Conservation (phyloP, 37 sponge, comb jelly and placozoan species). For the Ephydatia muelleri region DNA sequence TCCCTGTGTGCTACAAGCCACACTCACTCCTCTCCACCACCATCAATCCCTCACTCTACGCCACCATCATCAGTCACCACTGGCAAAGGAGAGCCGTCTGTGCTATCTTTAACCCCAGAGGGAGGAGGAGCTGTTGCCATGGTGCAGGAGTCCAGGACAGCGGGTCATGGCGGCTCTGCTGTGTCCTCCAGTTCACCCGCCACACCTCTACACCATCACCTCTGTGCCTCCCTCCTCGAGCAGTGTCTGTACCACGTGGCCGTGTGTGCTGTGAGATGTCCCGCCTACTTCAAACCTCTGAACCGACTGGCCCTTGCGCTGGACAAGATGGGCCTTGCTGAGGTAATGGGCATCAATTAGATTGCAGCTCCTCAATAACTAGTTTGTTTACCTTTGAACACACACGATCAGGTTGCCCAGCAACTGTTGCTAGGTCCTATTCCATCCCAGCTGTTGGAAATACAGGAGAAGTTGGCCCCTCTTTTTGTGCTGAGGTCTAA, state of each 20-base stretch:
- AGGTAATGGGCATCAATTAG: slow-evolving; percentile 31
- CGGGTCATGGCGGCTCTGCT: too few species aligned
- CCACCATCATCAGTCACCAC: not conserved
- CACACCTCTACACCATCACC: not conserved
- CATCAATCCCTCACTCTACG: not conserved
- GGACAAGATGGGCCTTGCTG: slow-evolving; percentile 14
- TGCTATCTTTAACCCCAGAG: not conserved
- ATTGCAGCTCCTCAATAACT: not conserved
- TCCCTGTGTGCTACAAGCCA: too few species aligned
- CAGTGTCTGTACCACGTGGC: slow-evolving; percentile 57
- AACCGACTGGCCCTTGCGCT: slow-evolving; percentile 41
- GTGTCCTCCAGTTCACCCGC: not conserved
- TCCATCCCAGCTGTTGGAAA: slow-evolving; percentile 21
- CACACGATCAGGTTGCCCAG: slow-evolving; percentile 38
- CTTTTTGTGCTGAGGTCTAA: slow-evolving; percentile 58
- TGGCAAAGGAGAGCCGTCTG: not conserved
- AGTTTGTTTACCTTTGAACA: not conserved
- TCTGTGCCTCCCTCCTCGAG: slow-evolving; percentile 5
- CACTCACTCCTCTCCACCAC: too few species aligned
- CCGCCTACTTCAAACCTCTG: slow-evolving; percentile 63
- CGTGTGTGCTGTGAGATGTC: slow-evolving; percentile 56
- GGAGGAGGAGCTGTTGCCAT: too few species aligned
- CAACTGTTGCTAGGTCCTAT: slow-evolving; percentile 58
- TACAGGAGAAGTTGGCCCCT: slow-evolving; percentile 60
- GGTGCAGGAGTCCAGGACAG: too few species aligned